These are phyloP conservation scores for Rhogogaster chlorosoma DNA, from an alignment of 2,888 invertebrate species.

Conservation along the genomic window DNA sequence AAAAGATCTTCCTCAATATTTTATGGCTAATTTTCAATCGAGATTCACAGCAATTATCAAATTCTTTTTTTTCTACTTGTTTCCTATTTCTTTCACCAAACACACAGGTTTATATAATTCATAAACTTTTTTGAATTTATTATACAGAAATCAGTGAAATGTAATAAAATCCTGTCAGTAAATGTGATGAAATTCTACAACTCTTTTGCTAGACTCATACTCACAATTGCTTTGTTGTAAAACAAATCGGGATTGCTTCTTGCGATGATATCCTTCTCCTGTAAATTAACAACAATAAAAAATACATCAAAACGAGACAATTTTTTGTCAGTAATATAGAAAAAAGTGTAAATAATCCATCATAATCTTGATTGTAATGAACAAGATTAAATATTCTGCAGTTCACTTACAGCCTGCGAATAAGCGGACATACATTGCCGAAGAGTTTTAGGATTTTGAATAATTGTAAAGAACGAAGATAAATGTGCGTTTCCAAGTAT, in stretches of 20 bases:
- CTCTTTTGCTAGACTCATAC: conserved; percentile 69
- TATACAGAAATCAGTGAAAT: not conserved
- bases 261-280: conserved; percentile 86
- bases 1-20: not conserved
- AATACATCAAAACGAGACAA: conserved; percentile 16
- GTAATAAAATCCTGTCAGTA: not conserved
- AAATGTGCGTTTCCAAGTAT: conserved; percentile 92
- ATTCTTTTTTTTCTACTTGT: not conserved
- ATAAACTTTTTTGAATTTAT: not conserved
- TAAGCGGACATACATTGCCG: conserved; percentile 90
- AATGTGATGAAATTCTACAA: not conserved
- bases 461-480: conserved; percentile 87
- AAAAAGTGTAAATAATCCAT: conserved; percentile 48
- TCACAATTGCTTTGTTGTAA: conserved; percentile 91
- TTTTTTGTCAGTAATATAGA: conserved; percentile 54
- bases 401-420: conserved; percentile 85
- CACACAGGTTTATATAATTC: not conserved
- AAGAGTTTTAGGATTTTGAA: conserved; percentile 86
- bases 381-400: conserved; percentile 1
- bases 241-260: conserved; percentile 89
- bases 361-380: not conserved
- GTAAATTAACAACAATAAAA: conserved; percentile 63
- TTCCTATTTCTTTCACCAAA: not conserved
- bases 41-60: not conserved
- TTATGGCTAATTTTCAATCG: not conserved